These are phyloP conservation scores for Xerus rutilus DNA, from an alignment of 2,797 vertebrate genomes.

Conservation along the genomic window DNA sequence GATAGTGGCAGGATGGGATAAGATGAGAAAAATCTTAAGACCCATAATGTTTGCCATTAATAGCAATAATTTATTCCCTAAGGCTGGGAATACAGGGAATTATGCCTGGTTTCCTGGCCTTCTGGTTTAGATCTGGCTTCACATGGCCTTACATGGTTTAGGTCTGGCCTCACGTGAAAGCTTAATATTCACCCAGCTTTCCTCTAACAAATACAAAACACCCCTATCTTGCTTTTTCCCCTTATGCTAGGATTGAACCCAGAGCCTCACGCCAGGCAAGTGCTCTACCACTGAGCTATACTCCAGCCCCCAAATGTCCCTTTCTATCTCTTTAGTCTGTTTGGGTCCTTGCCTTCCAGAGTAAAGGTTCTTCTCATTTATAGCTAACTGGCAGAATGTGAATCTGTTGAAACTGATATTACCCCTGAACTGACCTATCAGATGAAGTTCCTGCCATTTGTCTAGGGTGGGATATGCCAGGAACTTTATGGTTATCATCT, in stretches of 20 bases:
- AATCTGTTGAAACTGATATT: not conserved
- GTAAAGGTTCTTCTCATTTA: not conserved
- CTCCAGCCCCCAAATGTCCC: not conserved
- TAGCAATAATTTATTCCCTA: not conserved
- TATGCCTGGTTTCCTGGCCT: not conserved
- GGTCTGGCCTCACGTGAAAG: not conserved
- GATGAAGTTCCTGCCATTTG: not conserved
- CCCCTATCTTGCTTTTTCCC: too few species aligned
- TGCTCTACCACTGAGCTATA: not conserved
- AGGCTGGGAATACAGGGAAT: not conserved
- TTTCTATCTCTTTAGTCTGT: not conserved
- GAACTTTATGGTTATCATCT: not conserved
- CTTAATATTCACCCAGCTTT: conserved; percentile 21
- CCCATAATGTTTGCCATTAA: not conserved
- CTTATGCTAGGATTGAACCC: not conserved
- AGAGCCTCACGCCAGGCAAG: not conserved
- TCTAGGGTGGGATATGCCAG: not conserved
- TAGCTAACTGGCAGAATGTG: not conserved
- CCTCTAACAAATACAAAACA: conserved; percentile 33
- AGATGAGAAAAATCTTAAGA: not conserved
- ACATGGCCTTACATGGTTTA: not conserved
- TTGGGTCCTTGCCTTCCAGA: not conserved
- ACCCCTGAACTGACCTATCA: not conserved
- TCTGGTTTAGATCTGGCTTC: not conserved
- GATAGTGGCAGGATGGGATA: not conserved